Conservation (phyloP, 2,888 invertebrate species). For the Amaurobius ferox region DNA sequence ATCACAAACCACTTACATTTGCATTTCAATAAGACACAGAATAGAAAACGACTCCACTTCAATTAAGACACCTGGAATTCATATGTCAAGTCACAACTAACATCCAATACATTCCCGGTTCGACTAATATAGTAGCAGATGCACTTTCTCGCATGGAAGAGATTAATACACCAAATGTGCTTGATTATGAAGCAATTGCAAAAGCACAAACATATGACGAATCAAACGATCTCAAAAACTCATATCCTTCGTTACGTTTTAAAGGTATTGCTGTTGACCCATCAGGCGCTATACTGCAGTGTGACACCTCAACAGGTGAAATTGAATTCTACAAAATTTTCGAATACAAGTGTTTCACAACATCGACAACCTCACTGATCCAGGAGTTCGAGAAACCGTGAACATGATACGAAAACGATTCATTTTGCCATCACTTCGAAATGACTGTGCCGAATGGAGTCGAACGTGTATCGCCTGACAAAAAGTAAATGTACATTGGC, state of each 20-base stretch:
- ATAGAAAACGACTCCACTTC: conserved; percentile 75
- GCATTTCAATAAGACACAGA: conserved; percentile 32
- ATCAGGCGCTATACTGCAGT: conserved; percentile 1
- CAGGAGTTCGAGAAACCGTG: neutral
- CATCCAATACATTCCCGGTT: conserved; percentile 75
- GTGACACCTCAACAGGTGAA: conserved; percentile 19
- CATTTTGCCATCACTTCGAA: neutral
- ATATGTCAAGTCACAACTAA: conserved; percentile 77
- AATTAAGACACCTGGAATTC: conserved; percentile 75
- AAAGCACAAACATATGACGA: neutral
- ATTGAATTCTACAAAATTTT: conserved; percentile 21
- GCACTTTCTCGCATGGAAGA: conserved; percentile 25
- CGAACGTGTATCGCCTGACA: neutral
- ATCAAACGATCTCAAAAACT: too few relatives aligned
- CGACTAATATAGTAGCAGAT: conserved; percentile 50
- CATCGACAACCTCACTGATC: conserved; percentile 6
- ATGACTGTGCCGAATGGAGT: neutral
- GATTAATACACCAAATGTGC: neutral
- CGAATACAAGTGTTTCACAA: neutral
- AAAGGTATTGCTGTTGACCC: neutral
- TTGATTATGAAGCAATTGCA: conserved; percentile 11
- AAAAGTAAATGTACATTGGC: too few relatives aligned
- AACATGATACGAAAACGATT: neutral
- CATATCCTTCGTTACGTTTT: neutral
- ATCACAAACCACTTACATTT: conserved; percentile 73